These are phyloP conservation scores for Malthinus seriepunctatus DNA, from an alignment of 2,888 invertebrate species.

Conservation along the genomic window DNA sequence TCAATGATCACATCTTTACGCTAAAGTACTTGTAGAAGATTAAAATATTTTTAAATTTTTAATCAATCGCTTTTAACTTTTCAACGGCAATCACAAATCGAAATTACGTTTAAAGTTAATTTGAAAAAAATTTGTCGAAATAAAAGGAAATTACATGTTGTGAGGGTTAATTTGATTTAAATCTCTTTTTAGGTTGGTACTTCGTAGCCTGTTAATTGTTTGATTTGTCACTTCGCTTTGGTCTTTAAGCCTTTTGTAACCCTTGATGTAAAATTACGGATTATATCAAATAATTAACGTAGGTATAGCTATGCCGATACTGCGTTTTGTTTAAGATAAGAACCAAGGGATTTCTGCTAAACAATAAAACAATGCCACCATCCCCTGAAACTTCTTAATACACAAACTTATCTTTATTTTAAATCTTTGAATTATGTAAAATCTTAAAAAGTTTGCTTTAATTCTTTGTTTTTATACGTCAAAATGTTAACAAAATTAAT, in stretches of 20 bases:
- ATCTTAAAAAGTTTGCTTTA: slow-evolving; percentile 5
- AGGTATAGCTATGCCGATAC: slow-evolving; percentile 8
- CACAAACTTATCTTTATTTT: slow-evolving; percentile 9
- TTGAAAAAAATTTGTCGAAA: too few species aligned
- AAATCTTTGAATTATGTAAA: slow-evolving; percentile 9
- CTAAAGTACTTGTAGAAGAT: slow-evolving; percentile 5
- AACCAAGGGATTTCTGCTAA: slow-evolving; percentile 6
- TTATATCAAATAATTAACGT: slow-evolving; percentile 18
- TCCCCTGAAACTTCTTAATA: slow-evolving; percentile 7
- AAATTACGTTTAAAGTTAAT: too few species aligned
- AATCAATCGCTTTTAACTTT: neutral
- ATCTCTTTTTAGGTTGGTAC: too few species aligned
- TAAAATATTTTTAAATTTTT: slow-evolving; percentile 12
- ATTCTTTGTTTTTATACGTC: too few species aligned
- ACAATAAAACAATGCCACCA: slow-evolving; percentile 13
- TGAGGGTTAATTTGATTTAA: too few species aligned
- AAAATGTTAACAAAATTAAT: too few species aligned
- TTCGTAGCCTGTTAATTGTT: too few species aligned
- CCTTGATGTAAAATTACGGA: slow-evolving; percentile 13
- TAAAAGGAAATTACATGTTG: too few species aligned
- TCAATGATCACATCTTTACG: slow-evolving; percentile 24
- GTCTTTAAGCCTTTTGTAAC: neutral
- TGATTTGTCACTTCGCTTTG: too few species aligned
- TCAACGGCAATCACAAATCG: too few species aligned
- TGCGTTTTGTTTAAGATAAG: slow-evolving; percentile 8